Conservation (phyloP, 2,797 vertebrate species). For the Sarcophilus harrisii region DNA sequence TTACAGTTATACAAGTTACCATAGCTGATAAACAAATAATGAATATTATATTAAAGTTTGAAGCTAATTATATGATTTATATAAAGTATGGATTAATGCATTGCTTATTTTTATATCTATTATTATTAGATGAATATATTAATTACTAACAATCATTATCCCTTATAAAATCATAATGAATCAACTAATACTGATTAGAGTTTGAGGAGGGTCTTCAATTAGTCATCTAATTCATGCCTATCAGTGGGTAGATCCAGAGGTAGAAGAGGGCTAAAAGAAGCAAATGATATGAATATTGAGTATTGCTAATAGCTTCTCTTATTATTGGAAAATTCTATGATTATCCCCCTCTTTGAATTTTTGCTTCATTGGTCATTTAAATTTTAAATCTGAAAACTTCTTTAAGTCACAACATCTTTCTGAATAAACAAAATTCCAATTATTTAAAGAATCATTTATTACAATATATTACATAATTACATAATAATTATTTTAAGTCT, state of each 20-base stretch:
- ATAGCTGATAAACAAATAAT: too few relatives aligned
- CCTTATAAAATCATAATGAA: too few relatives aligned
- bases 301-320: not conserved
- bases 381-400: fast-evolving
- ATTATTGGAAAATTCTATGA: not conserved
- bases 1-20: too few relatives aligned
- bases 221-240: not conserved
- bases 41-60: too few relatives aligned
- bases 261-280: not conserved
- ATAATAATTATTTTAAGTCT: not conserved
- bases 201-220: too few relatives aligned
- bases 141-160: too few relatives aligned
- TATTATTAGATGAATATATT: too few relatives aligned
- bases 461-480: not conserved
- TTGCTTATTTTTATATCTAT: too few relatives aligned
- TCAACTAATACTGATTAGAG: too few relatives aligned
- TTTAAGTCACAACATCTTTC: fast-evolving
- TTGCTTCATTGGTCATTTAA: too few relatives aligned
- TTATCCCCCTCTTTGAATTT: not conserved
- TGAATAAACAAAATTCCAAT: not conserved
- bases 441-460: not conserved
- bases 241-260: not conserved
- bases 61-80: too few relatives aligned
- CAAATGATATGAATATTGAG: not conserved
- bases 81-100: too few relatives aligned